Evolutionary conservation across 53 echinoderm and acorn worm species (phyloP).

Genomic region (Echinometra lucunter): DNA sequence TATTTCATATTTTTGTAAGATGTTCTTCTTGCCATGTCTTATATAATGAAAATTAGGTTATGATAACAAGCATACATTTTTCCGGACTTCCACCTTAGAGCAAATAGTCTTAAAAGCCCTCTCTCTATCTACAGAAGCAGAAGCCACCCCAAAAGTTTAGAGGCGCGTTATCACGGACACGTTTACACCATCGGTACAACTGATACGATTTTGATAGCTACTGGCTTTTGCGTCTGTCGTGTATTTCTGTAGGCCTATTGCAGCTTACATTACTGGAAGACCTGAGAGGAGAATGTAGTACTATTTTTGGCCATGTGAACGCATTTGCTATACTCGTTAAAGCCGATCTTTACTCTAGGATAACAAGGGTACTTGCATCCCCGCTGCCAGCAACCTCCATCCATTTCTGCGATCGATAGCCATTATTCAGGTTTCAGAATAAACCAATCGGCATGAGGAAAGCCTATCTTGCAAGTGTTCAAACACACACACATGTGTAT

Average conservation of each 20-base stretch:
- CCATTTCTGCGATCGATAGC: conserved; percentile 61
- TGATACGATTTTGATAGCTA: neutral
- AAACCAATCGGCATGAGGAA: conserved; percentile 52
- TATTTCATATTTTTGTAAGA: conserved; percentile 26
- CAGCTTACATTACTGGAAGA: neutral
- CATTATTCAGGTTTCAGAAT: conserved; percentile 69
- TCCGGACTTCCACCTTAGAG: neutral
- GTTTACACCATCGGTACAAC: neutral
- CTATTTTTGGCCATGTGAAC: neutral
- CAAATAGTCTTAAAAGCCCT: conserved; percentile 24
- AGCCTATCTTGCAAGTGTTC: conserved; percentile 47
- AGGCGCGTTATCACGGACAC: conserved; percentile 12
- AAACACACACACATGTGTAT: neutral
- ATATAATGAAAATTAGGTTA: conserved; percentile 50
- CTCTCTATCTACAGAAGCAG: neutral
- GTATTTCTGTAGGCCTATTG: neutral
- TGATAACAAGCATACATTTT: conserved; percentile 23
- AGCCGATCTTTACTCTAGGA: conserved; percentile 60
- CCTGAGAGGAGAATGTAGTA: neutral
- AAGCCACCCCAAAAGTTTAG: neutral
- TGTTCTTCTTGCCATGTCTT: conserved; percentile 31
- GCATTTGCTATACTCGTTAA: conserved; percentile 33
- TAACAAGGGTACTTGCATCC: conserved; percentile 32
- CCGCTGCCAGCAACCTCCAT: conserved; percentile 36
- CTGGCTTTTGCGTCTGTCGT: neutral